Evolutionary conservation across 2,888 invertebrate species (phyloP).

Genomic region (Lutraria lutraria): DNA sequence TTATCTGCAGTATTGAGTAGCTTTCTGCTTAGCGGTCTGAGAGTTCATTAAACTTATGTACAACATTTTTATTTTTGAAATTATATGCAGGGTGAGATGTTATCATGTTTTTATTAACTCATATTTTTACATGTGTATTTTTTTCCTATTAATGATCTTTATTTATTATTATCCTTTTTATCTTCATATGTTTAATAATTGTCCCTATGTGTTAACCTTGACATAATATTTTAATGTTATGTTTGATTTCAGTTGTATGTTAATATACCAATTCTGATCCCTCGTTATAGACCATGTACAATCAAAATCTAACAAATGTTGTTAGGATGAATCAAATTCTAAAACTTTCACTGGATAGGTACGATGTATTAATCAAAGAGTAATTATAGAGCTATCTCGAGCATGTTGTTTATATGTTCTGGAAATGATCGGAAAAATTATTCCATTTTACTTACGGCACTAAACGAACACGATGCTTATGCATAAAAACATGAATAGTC

Average conservation of each 20-base stretch:
- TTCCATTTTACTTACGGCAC: no score
- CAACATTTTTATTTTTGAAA: slow-evolving; percentile 15
- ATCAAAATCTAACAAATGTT: no score
- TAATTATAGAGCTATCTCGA: no score
- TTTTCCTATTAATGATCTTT: background rate
- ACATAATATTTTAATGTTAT: background rate
- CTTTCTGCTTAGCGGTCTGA: slow-evolving; percentile 47
- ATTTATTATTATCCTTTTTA: slow-evolving; percentile 10
- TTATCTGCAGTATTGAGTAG: slow-evolving; percentile 42
- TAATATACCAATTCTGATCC: background rate
- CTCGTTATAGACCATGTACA: background rate
- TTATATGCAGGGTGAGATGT: slow-evolving; percentile 38
- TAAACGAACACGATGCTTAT: no score
- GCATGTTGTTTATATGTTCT: no score
- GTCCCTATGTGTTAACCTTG: background rate
- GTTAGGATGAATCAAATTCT: no score
- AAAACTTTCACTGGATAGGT: no score
- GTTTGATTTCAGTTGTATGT: slow-evolving; percentile 3
- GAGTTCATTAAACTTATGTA: slow-evolving; percentile 28
- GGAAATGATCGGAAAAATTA: no score
- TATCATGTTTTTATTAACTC: background rate
- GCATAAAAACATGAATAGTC: no score
- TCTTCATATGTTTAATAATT: slow-evolving; percentile 2
- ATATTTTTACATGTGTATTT: slow-evolving; percentile 19
- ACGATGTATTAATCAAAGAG: no score